Evolutionary conservation across 2,113 vertebrate genomes (phyloP), one percentile per base, ranked within the genome.

Genomic region (Myrmophylax atrothorax): DNA sequence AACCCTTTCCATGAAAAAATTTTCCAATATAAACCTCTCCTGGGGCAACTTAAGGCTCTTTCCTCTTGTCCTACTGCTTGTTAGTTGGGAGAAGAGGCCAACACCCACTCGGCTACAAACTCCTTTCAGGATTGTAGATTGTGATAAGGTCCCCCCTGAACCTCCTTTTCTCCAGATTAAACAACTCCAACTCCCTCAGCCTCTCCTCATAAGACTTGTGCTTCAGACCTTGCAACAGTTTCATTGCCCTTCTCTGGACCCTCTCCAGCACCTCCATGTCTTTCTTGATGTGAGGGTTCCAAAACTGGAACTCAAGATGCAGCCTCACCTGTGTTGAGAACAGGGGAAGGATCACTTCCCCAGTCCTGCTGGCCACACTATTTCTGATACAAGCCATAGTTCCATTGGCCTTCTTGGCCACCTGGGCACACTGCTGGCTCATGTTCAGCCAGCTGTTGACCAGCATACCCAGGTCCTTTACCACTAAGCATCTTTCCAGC

Each of bases 171-270:
- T 50, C 31, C 42, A 72, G 24, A 20, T 11, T 35, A 49, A 64
- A 42, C 3, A 2, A 14, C 25, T 44, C 20, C 67, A 42, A 18
- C 31, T 66, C 18, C 31, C 1, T 2, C 35, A 66, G 42, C 22
- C 4, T 0, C 18, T 73, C 11, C 20, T 58, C 4, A 4, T 5
- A 6, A 22, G 11, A 18, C 17, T 2, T 42, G 17, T 64, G 26
- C 26, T 58, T 26, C 67, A 73, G 50, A 58, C 12, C 9, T 10
- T 73, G 49, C 35, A 26, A 12, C 25, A 58, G 25, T 20, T 37
- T 7, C 5, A 8, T 1, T 42, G 25, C 35, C 35, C 22, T 81
- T 37, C 31, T 58, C 26, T 66, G 37, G 26, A 26, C 31, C 31
- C 0, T 1, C 26, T 66, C 18, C 31, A 66, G 50, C 58, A 31